These are phyloP conservation scores for Acanthococcus lagerstroemiae DNA, from an alignment of 2,888 invertebrate genomes.

Conservation along the genomic window DNA sequence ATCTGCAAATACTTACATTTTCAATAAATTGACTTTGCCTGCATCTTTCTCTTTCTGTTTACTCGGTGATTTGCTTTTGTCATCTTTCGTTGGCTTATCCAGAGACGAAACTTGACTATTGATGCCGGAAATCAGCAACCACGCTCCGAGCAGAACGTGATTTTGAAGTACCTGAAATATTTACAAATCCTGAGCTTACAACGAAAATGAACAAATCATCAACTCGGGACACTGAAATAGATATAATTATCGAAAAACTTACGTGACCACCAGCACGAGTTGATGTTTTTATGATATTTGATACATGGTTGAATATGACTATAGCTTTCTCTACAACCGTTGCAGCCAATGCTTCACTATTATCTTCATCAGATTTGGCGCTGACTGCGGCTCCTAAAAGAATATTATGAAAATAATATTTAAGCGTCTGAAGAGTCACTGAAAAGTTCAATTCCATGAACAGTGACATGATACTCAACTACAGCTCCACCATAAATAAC, in stretches of 20 bases:
- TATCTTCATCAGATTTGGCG: conserved; percentile 56
- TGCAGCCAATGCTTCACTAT: conserved; percentile 67
- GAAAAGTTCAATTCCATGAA: neutral
- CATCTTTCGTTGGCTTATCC: conserved; percentile 43
- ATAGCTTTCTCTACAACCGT: conserved; percentile 78
- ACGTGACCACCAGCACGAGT: conserved; percentile 80
- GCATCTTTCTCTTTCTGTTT: conserved; percentile 48
- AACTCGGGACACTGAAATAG: neutral
- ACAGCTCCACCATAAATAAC: neutral
- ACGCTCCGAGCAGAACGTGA: conserved; percentile 75
- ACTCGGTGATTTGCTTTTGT: conserved; percentile 46
- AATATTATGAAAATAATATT: no score
- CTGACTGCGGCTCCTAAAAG: conserved; percentile 13
- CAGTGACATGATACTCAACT: neutral
- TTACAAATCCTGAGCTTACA: conserved; percentile 10
- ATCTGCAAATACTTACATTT: conserved; percentile 49
- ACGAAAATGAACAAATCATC: conserved; percentile 31
- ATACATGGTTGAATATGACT: conserved; percentile 72
- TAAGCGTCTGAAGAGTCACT: no score
- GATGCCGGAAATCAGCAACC: conserved; percentile 76
- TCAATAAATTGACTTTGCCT: conserved; percentile 56
- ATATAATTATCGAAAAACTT: conserved; percentile 42
- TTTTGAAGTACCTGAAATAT: conserved; percentile 74
- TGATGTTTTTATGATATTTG: conserved; percentile 68
- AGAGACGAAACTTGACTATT: conserved; percentile 67